A percentile compares a stretch with the other conserved stretches of the same genome.
Evolutionary conservation across 1,140 invertebrate species (phyloP).

Genomic region (Oryctes rhinoceros): DNA sequence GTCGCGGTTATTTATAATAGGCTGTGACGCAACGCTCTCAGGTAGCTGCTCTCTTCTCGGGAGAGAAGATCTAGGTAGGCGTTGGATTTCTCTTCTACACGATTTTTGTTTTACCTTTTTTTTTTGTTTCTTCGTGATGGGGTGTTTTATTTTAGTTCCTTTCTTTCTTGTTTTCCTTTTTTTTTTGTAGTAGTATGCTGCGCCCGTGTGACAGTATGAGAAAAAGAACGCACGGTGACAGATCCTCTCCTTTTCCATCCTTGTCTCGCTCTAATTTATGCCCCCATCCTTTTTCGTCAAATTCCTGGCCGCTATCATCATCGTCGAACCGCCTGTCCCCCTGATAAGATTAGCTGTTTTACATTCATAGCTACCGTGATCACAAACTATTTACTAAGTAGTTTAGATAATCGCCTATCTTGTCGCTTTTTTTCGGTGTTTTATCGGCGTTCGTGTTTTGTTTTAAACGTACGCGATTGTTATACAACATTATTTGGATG

Average conservation of each 20-base stretch:
- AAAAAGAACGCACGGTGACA: conserved; percentile 5
- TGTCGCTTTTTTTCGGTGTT: neutral
- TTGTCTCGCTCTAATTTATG: conserved; percentile 32
- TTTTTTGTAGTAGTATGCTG: conserved; percentile 19
- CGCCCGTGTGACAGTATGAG: neutral
- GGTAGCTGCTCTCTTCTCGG: conserved; percentile 50
- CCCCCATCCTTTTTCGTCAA: conserved; percentile 43
- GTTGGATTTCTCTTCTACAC: conserved; percentile 54
- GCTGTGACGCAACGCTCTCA: conserved; percentile 57
- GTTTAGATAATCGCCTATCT: conserved; percentile 52
- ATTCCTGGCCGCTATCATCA: conserved; percentile 55
- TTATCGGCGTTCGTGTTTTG: conserved; percentile 17
- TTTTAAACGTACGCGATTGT: neutral
- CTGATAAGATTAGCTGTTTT: conserved; percentile 57
- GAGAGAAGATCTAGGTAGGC: conserved; percentile 55
- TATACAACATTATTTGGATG: conserved; percentile 9
- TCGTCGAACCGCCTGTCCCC: conserved; percentile 46
- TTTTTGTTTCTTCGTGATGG: conserved; percentile 39
- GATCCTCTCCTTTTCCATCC: conserved; percentile 27
- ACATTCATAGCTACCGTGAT: conserved; percentile 53
- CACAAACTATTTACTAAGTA: conserved; percentile 54
- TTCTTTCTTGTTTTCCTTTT: conserved; percentile 40
- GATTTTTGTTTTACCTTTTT: conserved; percentile 40
- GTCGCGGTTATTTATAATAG: conserved; percentile 58
- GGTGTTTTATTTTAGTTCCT: conserved; percentile 42